Evolutionary conservation across 2,113 vertebrate genomes (phyloP), one percentile per base, ranked within the genome.

Genomic region (Ariopsis seemanni): DNA sequence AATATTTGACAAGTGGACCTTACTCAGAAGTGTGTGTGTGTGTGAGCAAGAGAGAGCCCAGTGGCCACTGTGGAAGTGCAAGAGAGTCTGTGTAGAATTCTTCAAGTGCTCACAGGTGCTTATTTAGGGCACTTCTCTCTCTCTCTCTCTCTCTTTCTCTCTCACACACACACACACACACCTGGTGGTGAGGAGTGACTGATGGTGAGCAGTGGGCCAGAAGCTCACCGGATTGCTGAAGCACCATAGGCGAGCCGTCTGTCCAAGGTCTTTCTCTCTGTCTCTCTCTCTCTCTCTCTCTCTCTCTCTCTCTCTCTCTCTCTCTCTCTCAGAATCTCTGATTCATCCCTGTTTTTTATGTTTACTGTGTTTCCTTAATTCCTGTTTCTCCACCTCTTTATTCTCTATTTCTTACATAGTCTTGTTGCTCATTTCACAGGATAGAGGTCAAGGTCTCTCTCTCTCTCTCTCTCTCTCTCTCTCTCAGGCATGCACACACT

Each of bases 141-240:
- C 52, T 53, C 9, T 52, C 52, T 52, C 52, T 52, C 52, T 52
- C 52, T 52, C 52, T 52, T 0, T 52, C 52, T 52, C 52, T 53
- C 52, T 53, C 77, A 83, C 58, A 85, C 83, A 77, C 86, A 85
- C 83, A 85, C 91, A 75, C 60, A 91, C 91, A 94, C 93, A 93
- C 92, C 91, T 91, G 91, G 93, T 91, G 86, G 89, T 90, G 89
- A 85, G 90, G 86, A 85, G 87, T 94, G 93, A 95, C 94, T 91
- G 92, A 95, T 94, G 93, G 93, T 92, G 93, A 90, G 83, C 90
- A 91, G 87, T 42, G 89, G 92, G 89, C 88, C 89, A 90, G 88
- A 89, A 91, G 83, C 87, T 87, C n/a, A 77, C 85, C 60, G 60
- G 92, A 93, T 89, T 92, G 91, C 88, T 86, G 90, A 77, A 30